Percentiles rank a stretch among this genome's conserved stretches.
Evolutionary conservation across 2,113 vertebrate species (phyloP).

Genomic region (Neofelis nebulosa): DNA sequence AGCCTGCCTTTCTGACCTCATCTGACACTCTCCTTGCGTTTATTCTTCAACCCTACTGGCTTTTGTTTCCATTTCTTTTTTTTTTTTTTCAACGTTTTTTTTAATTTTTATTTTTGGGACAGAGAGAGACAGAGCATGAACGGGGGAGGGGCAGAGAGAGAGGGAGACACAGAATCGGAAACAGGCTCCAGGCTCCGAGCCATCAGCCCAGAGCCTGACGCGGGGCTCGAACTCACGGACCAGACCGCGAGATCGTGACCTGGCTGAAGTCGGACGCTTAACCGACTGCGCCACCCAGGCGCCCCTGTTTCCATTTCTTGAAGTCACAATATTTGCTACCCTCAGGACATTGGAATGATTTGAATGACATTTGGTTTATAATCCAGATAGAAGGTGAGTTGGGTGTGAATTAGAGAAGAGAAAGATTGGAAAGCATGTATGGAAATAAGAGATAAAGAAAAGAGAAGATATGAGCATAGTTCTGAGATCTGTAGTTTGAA

Average conservation of each 20-base stretch:
- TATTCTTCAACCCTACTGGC: not conserved
- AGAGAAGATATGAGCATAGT: not conserved
- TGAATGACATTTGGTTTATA: not conserved
- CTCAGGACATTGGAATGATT: not conserved
- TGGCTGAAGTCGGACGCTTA: too few relatives aligned
- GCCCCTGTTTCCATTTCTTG: slow-evolving; percentile 17
- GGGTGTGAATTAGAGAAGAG: not conserved
- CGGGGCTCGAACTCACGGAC: too few relatives aligned
- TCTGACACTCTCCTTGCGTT: not conserved
- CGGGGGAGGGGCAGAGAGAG: too few relatives aligned
- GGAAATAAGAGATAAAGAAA: not conserved
- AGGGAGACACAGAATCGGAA: too few relatives aligned
- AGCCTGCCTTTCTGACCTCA: not conserved
- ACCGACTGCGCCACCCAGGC: too few relatives aligned
- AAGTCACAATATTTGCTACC: not conserved
- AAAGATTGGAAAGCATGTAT: not conserved
- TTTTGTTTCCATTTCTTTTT: slow-evolving; percentile 16
- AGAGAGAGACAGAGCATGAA: too few relatives aligned
- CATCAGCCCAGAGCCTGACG: too few relatives aligned
- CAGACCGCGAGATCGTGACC: too few relatives aligned
- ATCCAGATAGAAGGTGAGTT: not conserved
- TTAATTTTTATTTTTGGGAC: too few relatives aligned
- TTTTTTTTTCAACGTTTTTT: too few relatives aligned
- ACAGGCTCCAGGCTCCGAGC: too few relatives aligned
- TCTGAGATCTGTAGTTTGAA: slow-evolving; percentile 18